These are phyloP conservation scores for Anhinga anhinga DNA, from an alignment of 2,113 vertebrate genomes.

Conservation along the genomic window DNA sequence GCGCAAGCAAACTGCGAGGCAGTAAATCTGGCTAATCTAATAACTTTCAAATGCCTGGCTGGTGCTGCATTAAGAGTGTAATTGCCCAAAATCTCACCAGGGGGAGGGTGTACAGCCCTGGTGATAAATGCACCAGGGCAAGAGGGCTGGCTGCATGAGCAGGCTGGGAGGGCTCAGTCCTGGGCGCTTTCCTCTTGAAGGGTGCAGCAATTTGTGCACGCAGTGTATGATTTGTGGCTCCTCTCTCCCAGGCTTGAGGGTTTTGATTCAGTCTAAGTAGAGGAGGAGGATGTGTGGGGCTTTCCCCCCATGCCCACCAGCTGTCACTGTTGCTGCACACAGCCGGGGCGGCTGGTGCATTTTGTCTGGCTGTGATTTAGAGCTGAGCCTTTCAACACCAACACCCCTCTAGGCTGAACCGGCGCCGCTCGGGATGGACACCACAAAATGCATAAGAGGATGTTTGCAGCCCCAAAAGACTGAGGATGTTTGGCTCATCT, in stretches of 20 bases:
- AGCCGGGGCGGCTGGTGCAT: background rate
- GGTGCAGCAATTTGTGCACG: rapidly evolving
- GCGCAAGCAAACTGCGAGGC: rapidly evolving
- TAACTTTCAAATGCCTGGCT: background rate
- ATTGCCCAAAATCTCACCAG: background rate
- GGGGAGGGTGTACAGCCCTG: background rate
- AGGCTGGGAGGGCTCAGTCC: background rate
- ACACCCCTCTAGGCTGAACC: background rate
- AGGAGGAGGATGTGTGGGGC: background rate
- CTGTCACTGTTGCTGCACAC: conserved; percentile 50
- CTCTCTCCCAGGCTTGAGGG: background rate
- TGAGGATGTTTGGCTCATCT: background rate
- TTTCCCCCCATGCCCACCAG: conserved; percentile 34
- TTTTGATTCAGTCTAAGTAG: background rate
- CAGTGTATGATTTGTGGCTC: background rate
- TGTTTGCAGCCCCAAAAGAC: background rate
- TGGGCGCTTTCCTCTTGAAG: background rate
- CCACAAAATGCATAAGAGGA: rapidly evolving
- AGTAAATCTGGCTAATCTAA: background rate
- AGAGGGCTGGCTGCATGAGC: background rate
- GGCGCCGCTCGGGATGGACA: background rate
- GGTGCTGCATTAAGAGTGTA: background rate
- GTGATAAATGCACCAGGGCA: rapidly evolving
- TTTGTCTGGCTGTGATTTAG: background rate
- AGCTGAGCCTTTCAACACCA: background rate